phyloP scores from a whole-genome alignment of 2,113 vertebrate genomes.

The Galeopterus variegatus region DNA sequence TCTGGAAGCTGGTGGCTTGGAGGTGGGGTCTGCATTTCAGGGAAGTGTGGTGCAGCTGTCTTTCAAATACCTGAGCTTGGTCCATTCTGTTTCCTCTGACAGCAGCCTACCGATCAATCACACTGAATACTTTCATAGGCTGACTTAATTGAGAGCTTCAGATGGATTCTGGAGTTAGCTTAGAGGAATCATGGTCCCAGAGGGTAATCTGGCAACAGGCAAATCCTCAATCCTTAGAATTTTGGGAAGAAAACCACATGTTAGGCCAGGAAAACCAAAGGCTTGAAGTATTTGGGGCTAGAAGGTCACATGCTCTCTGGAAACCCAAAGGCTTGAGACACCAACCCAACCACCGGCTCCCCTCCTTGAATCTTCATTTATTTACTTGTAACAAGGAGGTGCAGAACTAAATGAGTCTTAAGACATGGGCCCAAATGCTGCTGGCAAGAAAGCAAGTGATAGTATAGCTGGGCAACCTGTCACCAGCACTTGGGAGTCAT shows the following conservation, averaged over 20 bases:
- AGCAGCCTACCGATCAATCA: background rate
- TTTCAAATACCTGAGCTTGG: background rate
- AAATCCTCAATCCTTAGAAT: background rate
- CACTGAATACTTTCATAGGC: background rate
- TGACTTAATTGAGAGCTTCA: constrained; percentile 18
- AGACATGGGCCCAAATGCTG: background rate
- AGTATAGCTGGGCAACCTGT: background rate
- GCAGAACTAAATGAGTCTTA: background rate
- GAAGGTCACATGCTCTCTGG: background rate
- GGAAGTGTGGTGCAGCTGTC: background rate
- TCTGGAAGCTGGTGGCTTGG: background rate
- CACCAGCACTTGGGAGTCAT: background rate
- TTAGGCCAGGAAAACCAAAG: background rate
- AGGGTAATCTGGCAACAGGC: background rate
- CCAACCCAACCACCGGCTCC: background rate
- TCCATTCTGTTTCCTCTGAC: background rate
- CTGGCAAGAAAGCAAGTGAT: background rate
- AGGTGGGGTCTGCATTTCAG: constrained; percentile 81
- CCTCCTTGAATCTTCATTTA: background rate
- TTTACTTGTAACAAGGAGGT: background rate
- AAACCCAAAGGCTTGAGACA: background rate
- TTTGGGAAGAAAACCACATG: background rate
- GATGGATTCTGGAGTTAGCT: constrained; percentile 54
- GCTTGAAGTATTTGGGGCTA: background rate
- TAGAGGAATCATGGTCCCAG: background rate